Evolutionary conservation across 2,797 vertebrate species (phyloP).

Genomic region (Ibycter americanus): DNA sequence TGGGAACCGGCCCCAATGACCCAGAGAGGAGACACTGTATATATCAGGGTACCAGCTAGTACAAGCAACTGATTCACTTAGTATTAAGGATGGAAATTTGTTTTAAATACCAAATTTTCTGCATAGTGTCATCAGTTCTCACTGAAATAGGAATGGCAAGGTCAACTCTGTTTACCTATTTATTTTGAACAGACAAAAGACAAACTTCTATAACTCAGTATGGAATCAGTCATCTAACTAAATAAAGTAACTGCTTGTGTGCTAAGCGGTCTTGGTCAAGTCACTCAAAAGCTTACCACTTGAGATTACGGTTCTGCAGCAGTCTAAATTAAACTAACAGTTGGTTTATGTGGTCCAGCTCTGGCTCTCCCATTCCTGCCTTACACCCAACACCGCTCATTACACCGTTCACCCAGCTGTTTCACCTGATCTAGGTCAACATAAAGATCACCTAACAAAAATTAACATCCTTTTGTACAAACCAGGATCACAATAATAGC

Average conservation of each 20-base stretch:
- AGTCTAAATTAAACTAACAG: conserved; percentile 39
- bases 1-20: not conserved
- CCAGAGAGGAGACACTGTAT: not conserved
- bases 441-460: not conserved
- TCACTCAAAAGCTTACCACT: not conserved
- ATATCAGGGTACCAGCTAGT: not conserved
- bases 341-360: not conserved
- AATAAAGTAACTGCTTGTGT: conserved; percentile 24
- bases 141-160: not conserved
- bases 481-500: not conserved
- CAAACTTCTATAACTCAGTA: not conserved
- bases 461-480: not conserved
- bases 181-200: not conserved
- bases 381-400: not conserved
- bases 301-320: conserved; percentile 30
- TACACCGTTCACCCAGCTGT: not conserved
- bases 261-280: not conserved
- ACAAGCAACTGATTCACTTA: not conserved
- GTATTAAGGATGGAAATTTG: not conserved
- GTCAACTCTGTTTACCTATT: not conserved
- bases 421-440: not conserved
- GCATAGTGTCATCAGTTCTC: not conserved
- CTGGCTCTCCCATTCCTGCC: not conserved
- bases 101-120: not conserved
- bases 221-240: conserved; percentile 6